Percentiles rank a stretch among this genome's conserved stretches.
Conservation (phyloP, 1,140 invertebrate species). For the Zaprionus capensis region DNA sequence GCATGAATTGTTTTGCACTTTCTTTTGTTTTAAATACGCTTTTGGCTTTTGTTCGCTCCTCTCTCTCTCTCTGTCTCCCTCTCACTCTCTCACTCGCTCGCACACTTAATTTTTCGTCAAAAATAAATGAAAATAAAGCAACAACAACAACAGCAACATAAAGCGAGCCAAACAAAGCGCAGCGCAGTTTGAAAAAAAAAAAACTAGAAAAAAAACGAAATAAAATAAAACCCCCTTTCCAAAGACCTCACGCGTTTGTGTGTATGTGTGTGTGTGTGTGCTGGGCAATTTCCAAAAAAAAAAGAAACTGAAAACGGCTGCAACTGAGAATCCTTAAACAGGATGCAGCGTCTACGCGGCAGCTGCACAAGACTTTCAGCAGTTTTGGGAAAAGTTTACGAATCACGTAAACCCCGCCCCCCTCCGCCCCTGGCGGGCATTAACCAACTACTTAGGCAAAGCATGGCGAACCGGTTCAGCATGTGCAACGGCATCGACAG, state of each 20-base stretch:
- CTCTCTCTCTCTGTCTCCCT: background rate
- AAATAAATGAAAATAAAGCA: conserved; percentile 34
- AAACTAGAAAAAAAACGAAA: conserved; percentile 24
- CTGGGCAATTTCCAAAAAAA: conserved; percentile 34
- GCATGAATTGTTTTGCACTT: conserved; percentile 77
- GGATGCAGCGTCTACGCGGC: conserved; percentile 27
- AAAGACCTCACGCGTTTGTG: background rate
- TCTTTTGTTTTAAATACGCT: conserved; percentile 79
- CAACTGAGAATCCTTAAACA: conserved; percentile 22
- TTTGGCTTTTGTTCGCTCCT: conserved; percentile 57
- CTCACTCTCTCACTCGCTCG: conserved; percentile 1
- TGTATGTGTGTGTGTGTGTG: conserved; percentile 12
- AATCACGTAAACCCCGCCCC: background rate
- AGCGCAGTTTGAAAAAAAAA: conserved; percentile 29
- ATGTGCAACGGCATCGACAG: no score
- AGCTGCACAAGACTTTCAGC: conserved; percentile 12
- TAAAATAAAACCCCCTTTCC: conserved; percentile 9
- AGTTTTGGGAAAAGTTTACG: background rate
- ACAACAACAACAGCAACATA: conserved; percentile 23
- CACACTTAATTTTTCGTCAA: conserved; percentile 54
- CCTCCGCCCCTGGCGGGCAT: no score
- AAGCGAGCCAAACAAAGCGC: conserved; percentile 45
- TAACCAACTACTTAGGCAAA: no score
- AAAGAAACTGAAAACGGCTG: conserved; percentile 6
- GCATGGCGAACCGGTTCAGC: background rate